Percentiles rank a stretch among this genome's conserved stretches.
phyloP scores from a whole-genome alignment of 2,797 vertebrate genomes.

The Trachurus trachurus region DNA sequence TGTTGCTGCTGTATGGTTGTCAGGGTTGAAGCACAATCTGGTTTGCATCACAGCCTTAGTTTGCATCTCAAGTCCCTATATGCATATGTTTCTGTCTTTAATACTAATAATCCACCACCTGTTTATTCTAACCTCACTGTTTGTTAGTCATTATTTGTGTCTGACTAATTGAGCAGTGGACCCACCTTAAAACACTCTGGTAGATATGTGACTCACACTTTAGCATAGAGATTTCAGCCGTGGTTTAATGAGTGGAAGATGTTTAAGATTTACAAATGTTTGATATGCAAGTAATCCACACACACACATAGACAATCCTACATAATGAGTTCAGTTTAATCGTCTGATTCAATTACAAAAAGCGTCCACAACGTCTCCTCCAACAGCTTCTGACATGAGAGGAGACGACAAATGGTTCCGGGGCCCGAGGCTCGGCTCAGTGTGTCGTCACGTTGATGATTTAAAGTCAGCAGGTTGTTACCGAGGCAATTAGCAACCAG shows the following conservation, averaged over 20 bases:
- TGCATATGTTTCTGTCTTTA: not conserved
- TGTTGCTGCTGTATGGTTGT: not conserved
- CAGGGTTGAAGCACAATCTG: not conserved
- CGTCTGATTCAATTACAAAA: not conserved
- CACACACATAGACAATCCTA: too few relatives aligned
- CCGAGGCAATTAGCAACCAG: constrained; percentile 51
- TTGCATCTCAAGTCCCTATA: not conserved
- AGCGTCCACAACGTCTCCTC: too few relatives aligned
- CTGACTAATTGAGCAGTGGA: not conserved
- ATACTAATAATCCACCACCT: not conserved
- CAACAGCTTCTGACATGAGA: not conserved
- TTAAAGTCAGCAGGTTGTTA: constrained; percentile 47
- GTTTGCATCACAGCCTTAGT: not conserved
- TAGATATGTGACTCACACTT: not conserved
- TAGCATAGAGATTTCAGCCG: not conserved
- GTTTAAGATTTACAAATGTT: not conserved
- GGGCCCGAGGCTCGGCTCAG: constrained; percentile 21
- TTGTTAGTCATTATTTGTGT: not conserved
- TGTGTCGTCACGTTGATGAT: constrained; percentile 16
- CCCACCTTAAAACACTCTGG: not conserved
- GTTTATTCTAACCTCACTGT: not conserved
- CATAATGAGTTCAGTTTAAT: not conserved
- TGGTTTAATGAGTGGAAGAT: not conserved
- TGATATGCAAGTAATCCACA: too few relatives aligned
- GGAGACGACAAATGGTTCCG: not conserved